A percentile compares a stretch with the other conserved stretches of the same genome.
phyloP scores from a whole-genome alignment of 2,113 vertebrate genomes.

The Marmota flaviventris region DNA sequence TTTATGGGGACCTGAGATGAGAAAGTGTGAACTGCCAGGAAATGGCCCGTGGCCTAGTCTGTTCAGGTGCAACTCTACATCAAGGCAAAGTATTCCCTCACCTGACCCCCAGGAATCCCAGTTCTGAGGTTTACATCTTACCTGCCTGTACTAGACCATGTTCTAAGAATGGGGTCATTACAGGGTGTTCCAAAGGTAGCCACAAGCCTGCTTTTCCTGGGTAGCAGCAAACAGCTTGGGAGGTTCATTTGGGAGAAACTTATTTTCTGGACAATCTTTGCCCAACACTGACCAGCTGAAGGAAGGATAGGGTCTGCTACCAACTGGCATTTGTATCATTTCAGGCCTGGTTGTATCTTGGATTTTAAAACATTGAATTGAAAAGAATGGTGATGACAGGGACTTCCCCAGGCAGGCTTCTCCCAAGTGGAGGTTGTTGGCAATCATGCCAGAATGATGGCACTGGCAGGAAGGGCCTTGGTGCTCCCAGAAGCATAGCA shows the following conservation, averaged over 20 bases:
- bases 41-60: rapidly evolving
- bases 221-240: not conserved
- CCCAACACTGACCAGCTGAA: not conserved
- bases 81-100: not conserved
- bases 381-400: not conserved
- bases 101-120: too few relatives aligned
- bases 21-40: rapidly evolving
- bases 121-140: not conserved
- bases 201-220: not conserved
- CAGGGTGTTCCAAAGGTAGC: not conserved
- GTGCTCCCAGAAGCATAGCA: not conserved
- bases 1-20: not conserved
- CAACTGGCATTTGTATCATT: not conserved
- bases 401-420: too few relatives aligned
- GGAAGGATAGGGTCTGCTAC: not conserved
- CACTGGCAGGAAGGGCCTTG: too few relatives aligned
- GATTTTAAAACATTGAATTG: not conserved
- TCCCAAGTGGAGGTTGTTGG: not conserved
- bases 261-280: not conserved
- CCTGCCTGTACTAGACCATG: not conserved
- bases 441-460: too few relatives aligned
- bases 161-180: not conserved
- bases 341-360: not conserved
- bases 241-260: not conserved
- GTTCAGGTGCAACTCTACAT: not conserved